A percentile compares a stretch with the other conserved stretches of the same genome.
Conservation (phyloP, 2,113 vertebrate genomes). For the Cyphomyrus plagiostoma region DNA sequence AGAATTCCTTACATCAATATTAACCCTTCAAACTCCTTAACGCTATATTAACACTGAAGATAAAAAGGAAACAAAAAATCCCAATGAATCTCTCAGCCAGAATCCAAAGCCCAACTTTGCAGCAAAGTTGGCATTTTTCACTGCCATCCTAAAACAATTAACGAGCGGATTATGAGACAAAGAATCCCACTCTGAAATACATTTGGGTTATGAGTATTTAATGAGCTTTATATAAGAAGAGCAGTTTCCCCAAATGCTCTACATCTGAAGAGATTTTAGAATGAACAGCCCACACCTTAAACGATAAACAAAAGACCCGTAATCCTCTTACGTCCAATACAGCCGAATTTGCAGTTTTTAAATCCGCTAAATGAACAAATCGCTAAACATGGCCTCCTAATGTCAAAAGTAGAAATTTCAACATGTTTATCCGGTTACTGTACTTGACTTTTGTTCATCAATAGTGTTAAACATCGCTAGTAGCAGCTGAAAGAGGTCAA, state of each 20-base stretch:
- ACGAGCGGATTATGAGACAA: constrained; percentile 9
- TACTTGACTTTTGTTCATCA: not conserved
- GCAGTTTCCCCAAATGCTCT: constrained; percentile 14
- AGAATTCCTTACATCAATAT: not conserved
- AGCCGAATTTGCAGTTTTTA: constrained; percentile 13
- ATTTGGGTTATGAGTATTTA: constrained; percentile 19
- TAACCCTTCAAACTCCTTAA: not conserved
- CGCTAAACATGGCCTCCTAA: constrained; percentile 3
- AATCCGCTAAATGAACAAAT: not conserved
- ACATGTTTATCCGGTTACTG: not conserved
- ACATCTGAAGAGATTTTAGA: constrained; percentile 18
- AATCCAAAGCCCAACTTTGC: not conserved
- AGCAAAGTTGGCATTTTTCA: not conserved
- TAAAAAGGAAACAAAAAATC: not conserved
- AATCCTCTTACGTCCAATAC: constrained; percentile 12
- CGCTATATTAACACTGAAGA: not conserved
- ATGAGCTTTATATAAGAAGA: constrained; percentile 20
- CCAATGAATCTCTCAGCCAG: not conserved
- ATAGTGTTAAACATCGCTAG: not conserved
- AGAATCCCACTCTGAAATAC: constrained; percentile 15
- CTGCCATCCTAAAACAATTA: constrained; percentile 13
- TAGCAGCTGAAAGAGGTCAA: not conserved
- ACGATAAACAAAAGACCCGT: constrained; percentile 3
- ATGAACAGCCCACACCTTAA: constrained; percentile 19
- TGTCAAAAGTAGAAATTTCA: constrained; percentile 1